A percentile compares a stretch with the other conserved stretches of the same genome.
Conservation (phyloP, 2,113 vertebrate species). For the Vidua macroura region DNA sequence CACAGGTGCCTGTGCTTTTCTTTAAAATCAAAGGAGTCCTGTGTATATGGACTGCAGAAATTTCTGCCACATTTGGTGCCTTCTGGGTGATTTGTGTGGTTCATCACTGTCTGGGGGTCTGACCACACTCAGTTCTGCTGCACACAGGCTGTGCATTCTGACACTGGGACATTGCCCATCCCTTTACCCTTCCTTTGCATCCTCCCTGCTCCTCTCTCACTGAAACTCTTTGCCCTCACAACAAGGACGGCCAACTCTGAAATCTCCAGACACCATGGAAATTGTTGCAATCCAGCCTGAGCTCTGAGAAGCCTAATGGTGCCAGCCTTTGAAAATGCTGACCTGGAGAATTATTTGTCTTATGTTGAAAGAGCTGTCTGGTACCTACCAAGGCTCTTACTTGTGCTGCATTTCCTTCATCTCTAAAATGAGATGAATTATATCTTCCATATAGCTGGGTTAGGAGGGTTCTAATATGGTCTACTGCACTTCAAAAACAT, state of each 20-base stretch:
- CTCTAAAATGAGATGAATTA: not conserved
- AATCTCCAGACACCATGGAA: not conserved
- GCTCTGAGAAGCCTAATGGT: not conserved
- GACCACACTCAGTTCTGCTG: not conserved
- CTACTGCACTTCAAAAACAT: not conserved
- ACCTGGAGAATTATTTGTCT: not conserved
- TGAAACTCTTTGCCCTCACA: not conserved
- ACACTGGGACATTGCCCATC: not conserved
- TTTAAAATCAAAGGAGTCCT: not conserved
- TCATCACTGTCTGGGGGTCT: not conserved
- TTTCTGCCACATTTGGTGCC: not conserved
- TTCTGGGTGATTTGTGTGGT: not conserved
- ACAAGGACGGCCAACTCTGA: not conserved
- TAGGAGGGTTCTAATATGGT: not conserved
- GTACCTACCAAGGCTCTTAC: not conserved
- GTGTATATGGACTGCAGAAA: not conserved
- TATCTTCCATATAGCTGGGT: not conserved
- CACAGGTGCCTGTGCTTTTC: not conserved
- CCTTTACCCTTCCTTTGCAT: not conserved
- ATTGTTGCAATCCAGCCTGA: not conserved
- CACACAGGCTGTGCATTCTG: accelerated
- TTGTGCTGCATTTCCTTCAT: not conserved
- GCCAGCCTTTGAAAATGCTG: not conserved
- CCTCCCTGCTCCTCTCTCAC: not conserved
- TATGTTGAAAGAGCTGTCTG: not conserved